Base-by-base conservation (phyloP, 2,888 invertebrate species). In the Phyllotreta striolata region DNA sequence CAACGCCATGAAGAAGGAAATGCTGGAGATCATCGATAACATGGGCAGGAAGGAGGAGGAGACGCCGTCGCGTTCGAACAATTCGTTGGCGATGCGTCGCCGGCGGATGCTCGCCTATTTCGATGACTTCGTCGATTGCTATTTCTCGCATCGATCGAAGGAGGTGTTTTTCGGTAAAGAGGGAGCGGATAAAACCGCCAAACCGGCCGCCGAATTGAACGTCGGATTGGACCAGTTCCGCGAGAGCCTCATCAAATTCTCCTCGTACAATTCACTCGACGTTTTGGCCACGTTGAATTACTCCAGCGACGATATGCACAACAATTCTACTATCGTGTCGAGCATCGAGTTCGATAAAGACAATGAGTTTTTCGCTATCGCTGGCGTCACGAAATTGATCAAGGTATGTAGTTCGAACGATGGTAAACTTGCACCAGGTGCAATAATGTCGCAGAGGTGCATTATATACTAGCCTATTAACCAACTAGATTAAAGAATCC, bases 281-380 rank as follows among this genome's bases (percentile, higher is more conserved):
- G 90, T 92, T 12, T 83, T 96, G 6, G 94, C 96, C 3, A 94
- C 95, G 4, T 84, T 97, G 3, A 93, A 93, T 71, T 96, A 96
- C 81, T 93, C 94, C 68, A 91, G 90, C 76, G 96, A 90, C 76
- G 96, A 96, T 80, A 88, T 94, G 57, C 92, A 93, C 79, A 93
- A 92, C 78, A 91, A 90, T 77, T 92, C 91, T 3, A 93, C 91
- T 4, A 93, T 93, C 69, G 93, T 93, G 4, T 92, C 92, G 24
- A 95, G 95, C 74, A 96, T 97, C 72, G 96, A 96, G 82, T 97
- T 97, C 83, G 96, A 97, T 80, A 93, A 95, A 81, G 96, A 97
- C 81, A 92, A 93, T 79, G 96, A 97, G 83, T 92, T 91, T 81
- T 96, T 97, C 83, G 96, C 96, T 0, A 95, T 97, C 72, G 96